phyloP scores from a whole-genome alignment of 92 coral and sea anemone genomes.

The Porites lobata region DNA sequence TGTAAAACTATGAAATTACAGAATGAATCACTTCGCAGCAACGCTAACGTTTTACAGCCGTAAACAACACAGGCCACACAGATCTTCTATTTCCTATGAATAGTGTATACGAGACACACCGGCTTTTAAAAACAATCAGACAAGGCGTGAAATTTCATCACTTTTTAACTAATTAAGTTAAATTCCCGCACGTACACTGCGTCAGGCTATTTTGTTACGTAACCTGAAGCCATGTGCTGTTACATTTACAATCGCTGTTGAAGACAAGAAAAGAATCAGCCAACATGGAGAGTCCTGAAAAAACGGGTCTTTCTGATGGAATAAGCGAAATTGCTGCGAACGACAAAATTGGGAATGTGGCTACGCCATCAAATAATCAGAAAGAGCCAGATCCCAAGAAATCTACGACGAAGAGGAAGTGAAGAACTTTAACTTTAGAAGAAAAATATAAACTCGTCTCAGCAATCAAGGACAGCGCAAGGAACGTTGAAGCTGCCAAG shows the following conservation, averaged over 20 bases:
- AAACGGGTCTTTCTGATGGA: conserved; percentile 54
- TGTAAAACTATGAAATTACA: conserved; percentile 22
- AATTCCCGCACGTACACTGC: conserved; percentile 17
- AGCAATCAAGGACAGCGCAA: conserved; percentile 46
- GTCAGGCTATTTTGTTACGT: too few relatives aligned
- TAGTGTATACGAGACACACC: conserved; percentile 34
- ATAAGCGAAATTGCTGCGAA: conserved; percentile 49
- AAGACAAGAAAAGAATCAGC: conserved; percentile 57
- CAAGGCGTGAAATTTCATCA: conserved; percentile 51
- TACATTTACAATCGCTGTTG: too few relatives aligned
- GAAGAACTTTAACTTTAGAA: conserved; percentile 40
- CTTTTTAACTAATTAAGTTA: conserved; percentile 44
- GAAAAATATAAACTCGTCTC: conserved; percentile 51
- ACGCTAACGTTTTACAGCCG: conserved; percentile 12
- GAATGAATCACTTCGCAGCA: conserved; percentile 33
- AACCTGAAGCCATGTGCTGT: too few relatives aligned
- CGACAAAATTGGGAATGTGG: conserved; percentile 60
- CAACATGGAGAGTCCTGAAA: conserved; percentile 64
- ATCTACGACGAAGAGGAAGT: conserved; percentile 53
- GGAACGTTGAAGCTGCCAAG: conserved; percentile 38
- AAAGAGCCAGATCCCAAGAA: conserved; percentile 61
- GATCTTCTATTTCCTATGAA: conserved; percentile 42
- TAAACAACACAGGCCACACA: conserved; percentile 38
- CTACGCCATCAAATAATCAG: conserved; percentile 56
- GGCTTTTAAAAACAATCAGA: conserved; percentile 25